Evolutionary conservation across 92 coral and sea anemone genomes (phyloP).

Genomic region (Phenganax stokvisi): DNA sequence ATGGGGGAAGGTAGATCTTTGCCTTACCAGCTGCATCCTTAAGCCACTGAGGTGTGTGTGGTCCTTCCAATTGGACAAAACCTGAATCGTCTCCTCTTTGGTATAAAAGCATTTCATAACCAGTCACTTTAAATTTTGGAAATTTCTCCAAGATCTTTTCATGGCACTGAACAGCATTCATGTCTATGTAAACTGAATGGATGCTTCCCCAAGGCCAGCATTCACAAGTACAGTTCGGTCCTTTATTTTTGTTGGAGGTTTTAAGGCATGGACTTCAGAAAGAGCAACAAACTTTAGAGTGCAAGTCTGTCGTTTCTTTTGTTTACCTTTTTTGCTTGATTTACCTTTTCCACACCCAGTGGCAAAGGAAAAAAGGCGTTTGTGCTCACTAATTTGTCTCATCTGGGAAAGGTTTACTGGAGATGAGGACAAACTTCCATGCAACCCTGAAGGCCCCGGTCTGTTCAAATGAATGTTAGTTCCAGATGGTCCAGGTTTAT

Average conservation of each 20-base stretch:
- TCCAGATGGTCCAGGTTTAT: too few relatives aligned
- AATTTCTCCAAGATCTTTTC: constrained; percentile 48
- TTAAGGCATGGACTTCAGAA: constrained; percentile 39
- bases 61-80: constrained; percentile 26
- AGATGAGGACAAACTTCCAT: constrained; percentile 9
- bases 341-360: background rate
- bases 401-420: background rate
- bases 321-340: constrained; percentile 29
- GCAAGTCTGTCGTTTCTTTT: constrained; percentile 47
- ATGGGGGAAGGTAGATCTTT: constrained; percentile 48
- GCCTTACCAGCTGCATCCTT: constrained; percentile 52
- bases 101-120: constrained; percentile 49
- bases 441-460: constrained; percentile 2
- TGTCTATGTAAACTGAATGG: constrained; percentile 43
- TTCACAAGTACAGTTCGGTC: constrained; percentile 46
- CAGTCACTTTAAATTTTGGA: constrained; percentile 43
- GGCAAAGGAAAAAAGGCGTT: constrained; percentile 17
- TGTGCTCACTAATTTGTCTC: constrained; percentile 22
- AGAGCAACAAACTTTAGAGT: constrained; percentile 47
- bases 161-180: constrained; percentile 43
- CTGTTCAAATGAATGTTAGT: too few relatives aligned
- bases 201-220: constrained; percentile 55
- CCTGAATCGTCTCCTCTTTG: constrained; percentile 45
- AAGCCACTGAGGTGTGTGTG: constrained; percentile 41
- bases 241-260: constrained; percentile 49